Conservation (phyloP, 1,140 invertebrate species). For the Drosophila mojavensis region DNA sequence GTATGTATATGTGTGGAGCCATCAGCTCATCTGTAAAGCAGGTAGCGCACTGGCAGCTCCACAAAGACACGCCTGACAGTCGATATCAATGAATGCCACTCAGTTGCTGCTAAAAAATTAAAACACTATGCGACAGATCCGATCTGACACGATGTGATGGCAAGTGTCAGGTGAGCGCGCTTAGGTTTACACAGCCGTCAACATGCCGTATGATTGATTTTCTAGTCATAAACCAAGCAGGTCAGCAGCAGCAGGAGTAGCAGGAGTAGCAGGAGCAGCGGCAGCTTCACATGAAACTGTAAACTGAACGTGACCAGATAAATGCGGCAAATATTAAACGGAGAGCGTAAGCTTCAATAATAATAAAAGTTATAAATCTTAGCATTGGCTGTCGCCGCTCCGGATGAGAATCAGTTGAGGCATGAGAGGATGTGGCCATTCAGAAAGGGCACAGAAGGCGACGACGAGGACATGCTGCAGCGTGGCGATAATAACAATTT, state of each 20-base stretch:
- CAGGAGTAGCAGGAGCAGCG: too few species aligned
- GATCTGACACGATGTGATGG: conserved; percentile 31
- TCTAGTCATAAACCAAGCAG: conserved; percentile 65
- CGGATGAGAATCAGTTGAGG: conserved; percentile 7
- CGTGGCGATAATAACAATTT: conserved; percentile 83
- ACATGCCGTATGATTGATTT: conserved; percentile 81
- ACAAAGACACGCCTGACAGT: conserved; percentile 48
- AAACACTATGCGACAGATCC: conserved; percentile 52
- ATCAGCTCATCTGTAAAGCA: conserved; percentile 33
- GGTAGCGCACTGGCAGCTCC: too few species aligned
- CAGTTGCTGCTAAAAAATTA: conserved; percentile 66
- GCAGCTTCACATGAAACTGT: conserved; percentile 6
- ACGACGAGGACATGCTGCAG: conserved; percentile 72
- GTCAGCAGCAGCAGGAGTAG: background rate
- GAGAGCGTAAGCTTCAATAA: conserved; percentile 78
- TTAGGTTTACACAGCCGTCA: conserved; percentile 40
- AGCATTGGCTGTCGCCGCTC: conserved; percentile 54
- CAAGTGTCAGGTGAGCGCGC: conserved; percentile 50
- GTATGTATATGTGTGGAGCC: background rate
- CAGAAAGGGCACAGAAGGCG: conserved; percentile 34
- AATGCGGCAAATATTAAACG: conserved; percentile 68
- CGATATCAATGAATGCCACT: conserved; percentile 72
- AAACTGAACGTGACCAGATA: conserved; percentile 63
- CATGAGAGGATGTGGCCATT: conserved; percentile 13
- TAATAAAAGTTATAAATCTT: conserved; percentile 84